Base-by-base conservation (phyloP, 2,797 vertebrate species). In the Ammospiza maritima region DNA sequence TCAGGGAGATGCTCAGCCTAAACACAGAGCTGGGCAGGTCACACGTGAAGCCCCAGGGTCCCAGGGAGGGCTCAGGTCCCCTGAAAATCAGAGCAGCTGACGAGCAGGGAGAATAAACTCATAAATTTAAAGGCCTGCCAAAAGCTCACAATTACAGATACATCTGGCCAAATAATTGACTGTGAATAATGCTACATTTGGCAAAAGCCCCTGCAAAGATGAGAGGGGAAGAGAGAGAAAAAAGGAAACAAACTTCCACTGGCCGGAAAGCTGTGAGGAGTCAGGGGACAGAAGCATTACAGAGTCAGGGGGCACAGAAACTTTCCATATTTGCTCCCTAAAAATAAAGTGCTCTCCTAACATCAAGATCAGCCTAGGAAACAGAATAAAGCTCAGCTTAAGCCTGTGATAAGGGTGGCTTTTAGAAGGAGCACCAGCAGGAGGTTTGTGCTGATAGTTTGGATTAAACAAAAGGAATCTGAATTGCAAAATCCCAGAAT, bases 141-240 rank as follows among this genome's bases (percentile, higher is more conserved):
- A 78, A 85, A 86, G 30, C 65, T 92, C 70, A 40, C 82, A 53
- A 71, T 72, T 61, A 67, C 64, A 74, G 89, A 75, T 80, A 88
- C 95, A 93, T 95, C 92, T 92, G 96, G 91, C 73, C 89, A 94
- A 94, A 96, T 76, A 91, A 95, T 89, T 94, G 85, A 45, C 81
- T 64, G 53, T 15, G 66, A 84, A 78, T 87, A 81, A 92, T 34
- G 54, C 70, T 3, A 25, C 45, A 27, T n/a, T 86, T 92, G 95
- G 92, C 80, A 93, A 70, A 80, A 89, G 42, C 75, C 64, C 65
- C 26, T 0, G 32, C 32, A 58, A 71, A 71, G 64, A 84, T 72
- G 85, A 91, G 77, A 88, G 65, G 42, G 58, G 32, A 69, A 53
- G 40, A 81, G 40, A 78, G 72, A 82, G 44, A 17, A 54, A 67